Base-by-base conservation (phyloP, 2,888 invertebrate genomes). In the Phyllotreta striolata region DNA sequence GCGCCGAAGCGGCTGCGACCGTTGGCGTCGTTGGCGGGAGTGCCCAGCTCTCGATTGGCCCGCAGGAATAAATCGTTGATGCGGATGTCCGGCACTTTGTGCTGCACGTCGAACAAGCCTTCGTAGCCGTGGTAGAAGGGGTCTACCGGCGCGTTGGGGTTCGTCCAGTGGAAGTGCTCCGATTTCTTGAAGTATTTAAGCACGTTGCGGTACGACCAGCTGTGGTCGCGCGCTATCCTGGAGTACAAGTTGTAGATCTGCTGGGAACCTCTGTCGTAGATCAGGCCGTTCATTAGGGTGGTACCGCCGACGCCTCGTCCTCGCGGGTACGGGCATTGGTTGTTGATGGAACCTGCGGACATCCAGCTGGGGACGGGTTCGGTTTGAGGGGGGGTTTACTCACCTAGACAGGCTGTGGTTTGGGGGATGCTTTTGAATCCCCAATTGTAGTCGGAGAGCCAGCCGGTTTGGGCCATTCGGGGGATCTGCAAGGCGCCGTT, bases 31-130 rank as follows among this genome's bases (percentile, higher is more conserved):
- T 84, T 4, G 1, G 4, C 4, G 4, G 24, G 24, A 24, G 24
- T 24, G 0, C 91, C 91, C 34, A 90, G 75, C 74, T 91, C 89
- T 51, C 83, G 76, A 1, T 89, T 88, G 0, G 89, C 88, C 68
- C 85, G 34, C 6, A 61, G 24, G n/a, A 61, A 61, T 4, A 39
- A n/a, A 9, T 35, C 40, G 14, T 13, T 46, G 3, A 55, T 12
- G 7, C 1, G 12, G 5, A 6, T 5, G 6, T 70, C 68, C 0
- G 68, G n/a, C 0, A 7, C 6, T 9, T 7, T 13, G 8, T 37
- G 34, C 37, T 52, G 35, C 6, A 35, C 66, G 14, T 60, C 38
- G 24, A 70, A 58, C 24, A 56, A 51, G 2, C 72, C 72, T 12
- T 43, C 34, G 9, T 39, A 44, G 8, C 54, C 55, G 44, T 66